Percentiles rank a stretch among this genome's conserved stretches.
These are phyloP conservation scores for Oncorhynchus keta DNA, from an alignment of 2,113 vertebrate genomes.

Conservation along the genomic window DNA sequence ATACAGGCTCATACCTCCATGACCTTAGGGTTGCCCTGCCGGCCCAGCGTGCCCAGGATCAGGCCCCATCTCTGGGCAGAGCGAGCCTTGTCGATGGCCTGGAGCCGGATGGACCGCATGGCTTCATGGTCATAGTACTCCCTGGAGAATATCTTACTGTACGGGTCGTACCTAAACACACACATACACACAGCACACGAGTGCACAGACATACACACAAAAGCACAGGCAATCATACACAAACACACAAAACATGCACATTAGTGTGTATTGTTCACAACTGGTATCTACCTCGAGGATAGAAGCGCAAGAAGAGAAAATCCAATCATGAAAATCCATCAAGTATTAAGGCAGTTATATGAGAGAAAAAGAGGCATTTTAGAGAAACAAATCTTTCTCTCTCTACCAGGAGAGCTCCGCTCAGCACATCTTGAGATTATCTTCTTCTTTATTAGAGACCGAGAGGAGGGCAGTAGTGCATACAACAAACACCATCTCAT, in stretches of 20 bases:
- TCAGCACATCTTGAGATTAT: slow-evolving; percentile 50
- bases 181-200: slow-evolving; percentile 6
- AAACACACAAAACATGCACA: slow-evolving; percentile 18
- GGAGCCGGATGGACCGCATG: slow-evolving; percentile 81
- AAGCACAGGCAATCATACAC: slow-evolving; percentile 4
- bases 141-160: slow-evolving; percentile 90
- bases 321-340: slow-evolving; percentile 59
- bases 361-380: slow-evolving; percentile 45
- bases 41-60: slow-evolving; percentile 89
- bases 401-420: slow-evolving; percentile 31
- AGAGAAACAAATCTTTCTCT: slow-evolving; percentile 58
- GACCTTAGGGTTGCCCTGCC: slow-evolving; percentile 90
- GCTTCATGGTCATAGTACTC: slow-evolving; percentile 88
- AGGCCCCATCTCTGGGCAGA: slow-evolving; percentile 88
- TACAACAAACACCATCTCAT: slow-evolving; percentile 36
- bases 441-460: slow-evolving; percentile 63
- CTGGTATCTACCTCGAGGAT: slow-evolving; percentile 24
- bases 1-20: slow-evolving; percentile 80
- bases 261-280: slow-evolving; percentile 22
- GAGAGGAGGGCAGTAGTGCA: slow-evolving; percentile 15
- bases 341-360: slow-evolving; percentile 53
- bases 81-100: slow-evolving; percentile 78
- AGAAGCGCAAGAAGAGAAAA: slow-evolving; percentile 36
- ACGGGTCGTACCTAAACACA: slow-evolving; percentile 89
- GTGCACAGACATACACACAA: background rate